A percentile compares a stretch with the other conserved stretches of the same genome.
Evolutionary conservation across 1,140 invertebrate genomes (phyloP).

Genomic region (Arion vulgaris): DNA sequence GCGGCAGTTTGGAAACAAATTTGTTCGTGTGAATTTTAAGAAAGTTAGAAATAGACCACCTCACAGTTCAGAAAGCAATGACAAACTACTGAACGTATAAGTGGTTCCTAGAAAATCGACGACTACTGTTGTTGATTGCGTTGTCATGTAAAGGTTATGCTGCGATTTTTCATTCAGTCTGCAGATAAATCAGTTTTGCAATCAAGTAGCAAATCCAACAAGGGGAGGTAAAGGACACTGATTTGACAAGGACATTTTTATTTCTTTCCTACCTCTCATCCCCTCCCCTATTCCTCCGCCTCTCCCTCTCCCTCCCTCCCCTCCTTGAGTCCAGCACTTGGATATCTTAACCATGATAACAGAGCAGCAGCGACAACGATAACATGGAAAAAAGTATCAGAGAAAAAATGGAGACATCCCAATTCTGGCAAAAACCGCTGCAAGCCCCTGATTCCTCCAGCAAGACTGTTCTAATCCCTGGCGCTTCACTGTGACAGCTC

Average conservation of each 20-base stretch:
- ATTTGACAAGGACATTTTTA: constrained; percentile 2
- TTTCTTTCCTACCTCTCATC: too few relatives aligned
- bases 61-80: too few relatives aligned
- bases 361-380: too few relatives aligned
- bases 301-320: too few relatives aligned
- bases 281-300: too few relatives aligned
- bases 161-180: neutral
- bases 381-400: neutral
- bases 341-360: neutral
- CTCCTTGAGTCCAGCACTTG: neutral
- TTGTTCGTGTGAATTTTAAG: too few relatives aligned
- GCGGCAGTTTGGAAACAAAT: too few relatives aligned
- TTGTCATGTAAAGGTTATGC: too few relatives aligned
- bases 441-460: neutral
- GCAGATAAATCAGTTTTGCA: constrained; percentile 2
- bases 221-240: neutral
- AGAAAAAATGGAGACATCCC: neutral
- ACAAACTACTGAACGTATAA: too few relatives aligned
- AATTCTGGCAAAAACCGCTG: constrained; percentile 1
- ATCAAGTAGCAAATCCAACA: neutral
- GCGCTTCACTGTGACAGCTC: constrained; percentile 7
- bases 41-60: too few relatives aligned
- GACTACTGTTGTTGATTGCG: too few relatives aligned
- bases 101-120: too few relatives aligned
- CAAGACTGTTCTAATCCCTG: constrained; percentile 19